Evolutionary conservation across 2,797 vertebrate genomes (phyloP).

Genomic region (Enteromius afrohamiltoni): DNA sequence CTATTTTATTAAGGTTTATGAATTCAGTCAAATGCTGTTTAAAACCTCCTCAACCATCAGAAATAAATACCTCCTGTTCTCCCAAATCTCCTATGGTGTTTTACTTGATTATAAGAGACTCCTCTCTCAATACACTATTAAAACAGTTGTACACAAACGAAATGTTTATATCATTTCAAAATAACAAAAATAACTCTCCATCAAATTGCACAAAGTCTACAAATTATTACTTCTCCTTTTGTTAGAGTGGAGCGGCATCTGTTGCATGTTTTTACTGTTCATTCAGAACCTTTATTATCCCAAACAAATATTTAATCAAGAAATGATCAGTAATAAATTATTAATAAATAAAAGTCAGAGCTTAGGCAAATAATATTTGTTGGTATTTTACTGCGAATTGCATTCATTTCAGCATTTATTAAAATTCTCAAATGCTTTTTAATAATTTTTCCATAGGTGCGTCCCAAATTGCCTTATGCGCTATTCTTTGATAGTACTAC

Average conservation of each 20-base stretch:
- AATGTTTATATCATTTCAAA: background rate
- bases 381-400: too few relatives aligned
- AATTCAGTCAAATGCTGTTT: background rate
- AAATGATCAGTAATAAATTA: too few relatives aligned
- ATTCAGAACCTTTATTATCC: background rate
- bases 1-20: background rate
- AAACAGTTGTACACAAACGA: constrained; percentile 12
- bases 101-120: background rate
- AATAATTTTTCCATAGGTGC: too few relatives aligned
- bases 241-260: background rate
- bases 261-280: background rate
- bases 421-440: too few relatives aligned
- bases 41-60: background rate
- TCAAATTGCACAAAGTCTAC: background rate
- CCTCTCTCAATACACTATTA: background rate
- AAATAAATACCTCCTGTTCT: background rate
- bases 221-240: background rate
- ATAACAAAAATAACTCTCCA: background rate
- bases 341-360: too few relatives aligned
- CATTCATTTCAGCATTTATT: too few relatives aligned
- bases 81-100: background rate
- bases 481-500: too few relatives aligned
- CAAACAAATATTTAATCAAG: background rate
- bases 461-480: too few relatives aligned
- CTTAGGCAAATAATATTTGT: too few relatives aligned